Conservation (phyloP, 2,797 vertebrate species). For the Typhlichthys eigenmanni region DNA sequence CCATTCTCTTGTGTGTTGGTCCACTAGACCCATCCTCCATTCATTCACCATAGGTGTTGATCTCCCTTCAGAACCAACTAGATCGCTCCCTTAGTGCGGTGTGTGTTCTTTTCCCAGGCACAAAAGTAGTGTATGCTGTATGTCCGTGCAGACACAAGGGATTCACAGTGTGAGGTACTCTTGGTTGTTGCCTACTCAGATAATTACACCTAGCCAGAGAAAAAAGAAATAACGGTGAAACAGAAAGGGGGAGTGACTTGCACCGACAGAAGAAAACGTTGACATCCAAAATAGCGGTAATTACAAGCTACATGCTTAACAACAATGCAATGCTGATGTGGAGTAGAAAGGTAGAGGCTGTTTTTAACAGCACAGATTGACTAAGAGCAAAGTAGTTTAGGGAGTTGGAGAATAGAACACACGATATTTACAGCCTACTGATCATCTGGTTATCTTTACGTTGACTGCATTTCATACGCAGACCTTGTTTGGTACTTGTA, state of each 20-base stretch:
- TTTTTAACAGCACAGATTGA: neutral
- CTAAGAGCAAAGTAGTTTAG: neutral
- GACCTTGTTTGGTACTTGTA: too few relatives aligned
- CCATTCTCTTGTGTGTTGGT: constrained; percentile 53
- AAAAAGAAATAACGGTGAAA: neutral
- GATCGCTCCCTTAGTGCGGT: constrained; percentile 6
- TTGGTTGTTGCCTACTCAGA: constrained; percentile 22
- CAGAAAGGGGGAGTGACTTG: neutral
- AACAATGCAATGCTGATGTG: neutral
- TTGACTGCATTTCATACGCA: too few relatives aligned
- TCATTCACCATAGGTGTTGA: constrained; percentile 71
- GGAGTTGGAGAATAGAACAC: constrained; percentile 2
- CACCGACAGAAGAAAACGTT: neutral
- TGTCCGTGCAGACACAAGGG: neutral
- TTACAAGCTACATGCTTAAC: neutral
- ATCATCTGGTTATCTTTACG: too few relatives aligned
- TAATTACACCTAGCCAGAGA: constrained; percentile 7
- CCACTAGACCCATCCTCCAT: constrained; percentile 66
- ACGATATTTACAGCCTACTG: too few relatives aligned
- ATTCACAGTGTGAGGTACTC: constrained; percentile 18
- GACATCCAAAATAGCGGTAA: neutral
- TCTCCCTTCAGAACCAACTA: constrained; percentile 67
- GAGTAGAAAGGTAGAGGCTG: too few relatives aligned
- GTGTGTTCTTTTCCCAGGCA: constrained; percentile 8
- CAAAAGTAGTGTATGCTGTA: constrained; percentile 7